Base-by-base conservation (phyloP, 37 sponge, comb jelly and placozoan genomes). In the Axinella damicornis region DNA sequence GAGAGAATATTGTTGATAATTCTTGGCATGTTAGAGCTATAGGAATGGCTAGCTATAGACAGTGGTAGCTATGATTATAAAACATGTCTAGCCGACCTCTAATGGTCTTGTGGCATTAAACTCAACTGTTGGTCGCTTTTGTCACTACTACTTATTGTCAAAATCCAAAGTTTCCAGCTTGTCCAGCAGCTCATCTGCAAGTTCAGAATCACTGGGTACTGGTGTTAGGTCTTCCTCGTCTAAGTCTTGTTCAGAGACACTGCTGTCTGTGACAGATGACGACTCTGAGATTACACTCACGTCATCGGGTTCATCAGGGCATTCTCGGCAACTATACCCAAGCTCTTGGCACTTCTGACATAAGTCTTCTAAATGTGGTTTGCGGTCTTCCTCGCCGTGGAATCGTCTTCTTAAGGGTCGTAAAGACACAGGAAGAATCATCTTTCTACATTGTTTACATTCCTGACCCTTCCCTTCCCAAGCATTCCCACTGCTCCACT, bases 391-490 rank as follows among this genome's bases (percentile, higher is more conserved):
- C 4, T 12, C 46, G 40, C 14, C 35, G 13, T 4, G 18, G 16
- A 69, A 33, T 69, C 33, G 34, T 5, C 28, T 6, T 46, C 21
- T 4, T 54, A 73, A 73, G 53, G 74, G 74, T 24, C 74, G 74
- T 22, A 73, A 54, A 11, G 1, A 53, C n/a, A n/a, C 4, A 9
- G 74, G 74, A 22, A 46, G 53, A n/a, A 73, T 35, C 74, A 73
- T 36, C 52, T 12, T 82, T 57, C 41, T 71, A 28, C 83, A 82
- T 69, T 36, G 15, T 17, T 37, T 18, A 32, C 83, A 82, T 71
- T 71, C n/a, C 53, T 82, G 83, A 1, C 83, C 83, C 57, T 71
- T 70, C 32, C 83, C 83, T 57, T 82, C 83, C 83, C 83, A 82
- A 14, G 83, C 9, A 31, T 82, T 70, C 37, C 68, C 71, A 70